Evolutionary conservation across 2,797 vertebrate species (phyloP).

Genomic region (Urocyon cinereoargenteus): DNA sequence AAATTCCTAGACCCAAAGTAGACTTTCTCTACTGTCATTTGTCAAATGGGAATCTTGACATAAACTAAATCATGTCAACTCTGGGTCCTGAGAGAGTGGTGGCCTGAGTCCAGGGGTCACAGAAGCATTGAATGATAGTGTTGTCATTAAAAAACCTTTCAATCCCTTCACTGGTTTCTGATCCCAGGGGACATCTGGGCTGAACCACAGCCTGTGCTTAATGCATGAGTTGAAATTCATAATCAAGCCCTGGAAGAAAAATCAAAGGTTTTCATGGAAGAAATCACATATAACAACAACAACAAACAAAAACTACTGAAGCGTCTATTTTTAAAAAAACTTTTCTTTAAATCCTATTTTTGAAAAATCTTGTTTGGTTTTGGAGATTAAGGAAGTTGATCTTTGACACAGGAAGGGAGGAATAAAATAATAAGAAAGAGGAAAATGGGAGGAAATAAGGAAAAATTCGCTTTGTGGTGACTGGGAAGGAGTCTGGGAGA

Average conservation of each 20-base stretch:
- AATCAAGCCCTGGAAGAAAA: constrained; percentile 65
- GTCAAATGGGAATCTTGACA: not conserved
- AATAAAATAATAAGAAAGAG: not conserved
- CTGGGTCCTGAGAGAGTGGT: not conserved
- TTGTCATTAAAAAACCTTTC: constrained; percentile 22
- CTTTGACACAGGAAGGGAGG: not conserved
- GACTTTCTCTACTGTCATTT: not conserved
- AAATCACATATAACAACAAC: not conserved
- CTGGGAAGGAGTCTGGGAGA: not conserved
- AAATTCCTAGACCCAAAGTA: not conserved
- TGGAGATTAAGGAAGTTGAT: not conserved
- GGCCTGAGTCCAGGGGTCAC: not conserved
- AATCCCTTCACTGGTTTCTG: not conserved
- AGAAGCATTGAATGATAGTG: not conserved
- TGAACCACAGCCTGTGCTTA: constrained; percentile 56
- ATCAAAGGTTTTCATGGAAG: constrained; percentile 56
- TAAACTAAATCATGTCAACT: not conserved
- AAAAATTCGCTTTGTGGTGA: not conserved
- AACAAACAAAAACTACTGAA: not conserved
- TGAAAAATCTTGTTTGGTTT: not conserved
- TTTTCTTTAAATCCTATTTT: not conserved
- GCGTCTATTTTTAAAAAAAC: not conserved
- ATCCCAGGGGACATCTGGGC: not conserved
- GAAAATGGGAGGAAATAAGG: not conserved
- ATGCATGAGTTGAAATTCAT: constrained; percentile 59